These are phyloP conservation scores for Callyntrura sp. DNA, from an alignment of 2,888 invertebrate species.

Conservation along the genomic window DNA sequence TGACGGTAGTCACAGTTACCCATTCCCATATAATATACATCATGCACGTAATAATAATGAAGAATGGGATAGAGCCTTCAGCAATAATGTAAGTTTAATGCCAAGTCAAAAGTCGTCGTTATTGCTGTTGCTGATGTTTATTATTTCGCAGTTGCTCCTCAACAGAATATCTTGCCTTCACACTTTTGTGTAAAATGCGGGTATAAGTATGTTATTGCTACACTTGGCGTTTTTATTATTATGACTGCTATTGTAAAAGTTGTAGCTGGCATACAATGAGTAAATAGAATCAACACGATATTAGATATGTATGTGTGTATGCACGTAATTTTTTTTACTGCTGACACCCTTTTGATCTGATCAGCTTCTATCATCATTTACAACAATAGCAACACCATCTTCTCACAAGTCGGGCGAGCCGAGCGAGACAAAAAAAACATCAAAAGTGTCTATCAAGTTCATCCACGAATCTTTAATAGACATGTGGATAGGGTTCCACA, in stretches of 20 bases:
- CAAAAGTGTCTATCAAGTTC: constrained; percentile 55
- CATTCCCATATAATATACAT: constrained; percentile 36
- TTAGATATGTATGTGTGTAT: not conserved
- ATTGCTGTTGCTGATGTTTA: not conserved
- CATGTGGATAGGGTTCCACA: not conserved
- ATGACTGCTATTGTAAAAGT: constrained; percentile 9
- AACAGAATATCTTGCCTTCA: not conserved
- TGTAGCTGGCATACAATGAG: not conserved
- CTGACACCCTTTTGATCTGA: constrained; percentile 75
- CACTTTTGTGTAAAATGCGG: not conserved
- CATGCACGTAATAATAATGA: constrained; percentile 58
- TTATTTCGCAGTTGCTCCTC: constrained; percentile 53
- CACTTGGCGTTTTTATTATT: not conserved
- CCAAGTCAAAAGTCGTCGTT: constrained; percentile 27
- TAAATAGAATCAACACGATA: not conserved
- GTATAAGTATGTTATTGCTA: not conserved
- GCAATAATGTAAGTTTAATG: constrained; percentile 47
- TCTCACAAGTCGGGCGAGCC: not conserved
- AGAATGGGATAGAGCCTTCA: constrained; percentile 67
- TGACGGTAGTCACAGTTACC: constrained; percentile 63
- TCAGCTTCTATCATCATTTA: constrained; percentile 70
- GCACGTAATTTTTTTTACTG: constrained; percentile 44
- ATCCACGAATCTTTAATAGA: constrained; percentile 50
- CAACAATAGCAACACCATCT: constrained; percentile 68
- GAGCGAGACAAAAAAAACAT: not conserved